Conservation (phyloP, 2,888 invertebrate genomes). For the Pammene fasciana region DNA sequence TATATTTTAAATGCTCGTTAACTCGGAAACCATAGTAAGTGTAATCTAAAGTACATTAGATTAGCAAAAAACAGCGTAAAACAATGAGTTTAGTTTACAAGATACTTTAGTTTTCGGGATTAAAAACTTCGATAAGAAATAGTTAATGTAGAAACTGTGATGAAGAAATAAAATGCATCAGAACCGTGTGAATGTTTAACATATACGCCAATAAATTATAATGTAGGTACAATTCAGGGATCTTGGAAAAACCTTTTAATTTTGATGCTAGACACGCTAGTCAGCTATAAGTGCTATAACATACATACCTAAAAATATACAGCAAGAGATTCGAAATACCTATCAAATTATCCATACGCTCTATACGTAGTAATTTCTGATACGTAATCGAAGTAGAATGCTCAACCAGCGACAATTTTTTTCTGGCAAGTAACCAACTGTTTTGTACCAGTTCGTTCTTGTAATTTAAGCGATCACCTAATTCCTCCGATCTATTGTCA, state of each 20-base stretch:
- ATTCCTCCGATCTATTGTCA: conserved; percentile 44
- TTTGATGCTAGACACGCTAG: too few relatives aligned
- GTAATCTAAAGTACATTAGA: neutral
- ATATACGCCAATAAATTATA: too few relatives aligned
- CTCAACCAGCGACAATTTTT: neutral
- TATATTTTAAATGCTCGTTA: neutral
- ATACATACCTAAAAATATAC: neutral
- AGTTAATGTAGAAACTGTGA: neutral
- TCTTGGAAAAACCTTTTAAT: too few relatives aligned
- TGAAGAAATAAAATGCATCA: neutral
- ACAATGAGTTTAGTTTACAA: too few relatives aligned
- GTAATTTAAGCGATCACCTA: conserved; percentile 26
- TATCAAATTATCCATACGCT: neutral
- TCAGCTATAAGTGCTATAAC: too few relatives aligned
- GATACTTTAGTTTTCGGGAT: neutral
- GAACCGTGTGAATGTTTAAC: neutral
- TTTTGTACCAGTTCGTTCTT: neutral
- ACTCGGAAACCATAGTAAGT: neutral
- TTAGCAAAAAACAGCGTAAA: neutral
- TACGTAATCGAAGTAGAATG: neutral
- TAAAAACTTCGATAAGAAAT: neutral
- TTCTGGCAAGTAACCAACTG: neutral
- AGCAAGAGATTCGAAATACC: neutral
- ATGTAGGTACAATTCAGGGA: too few relatives aligned
- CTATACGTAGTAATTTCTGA: neutral